Evolutionary conservation across 2,888 invertebrate species (phyloP).

Genomic region (Empis livida): DNA sequence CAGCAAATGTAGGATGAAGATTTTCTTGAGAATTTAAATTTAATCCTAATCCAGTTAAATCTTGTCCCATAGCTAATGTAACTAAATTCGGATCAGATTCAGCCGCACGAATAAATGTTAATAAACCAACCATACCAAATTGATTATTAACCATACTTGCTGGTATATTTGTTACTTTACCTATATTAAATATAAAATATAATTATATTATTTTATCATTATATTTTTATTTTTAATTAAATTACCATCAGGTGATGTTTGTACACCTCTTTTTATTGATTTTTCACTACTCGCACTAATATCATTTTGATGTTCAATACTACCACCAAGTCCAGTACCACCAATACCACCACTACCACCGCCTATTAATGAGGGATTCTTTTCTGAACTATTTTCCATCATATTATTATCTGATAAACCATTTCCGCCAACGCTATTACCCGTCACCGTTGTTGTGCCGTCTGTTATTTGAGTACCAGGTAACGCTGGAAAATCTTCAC

Average conservation of each 20-base stretch:
- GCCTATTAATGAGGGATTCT: slow-evolving; percentile 11
- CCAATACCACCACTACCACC: slow-evolving; percentile 20
- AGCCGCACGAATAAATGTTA: slow-evolving; percentile 95
- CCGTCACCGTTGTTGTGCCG: slow-evolving; percentile 37
- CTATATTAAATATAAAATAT: slow-evolving; percentile 35
- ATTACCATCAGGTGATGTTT: slow-evolving; percentile 85
- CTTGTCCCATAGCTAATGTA: slow-evolving; percentile 92
- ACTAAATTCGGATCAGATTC: slow-evolving; percentile 96
- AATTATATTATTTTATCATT: slow-evolving; percentile 3
- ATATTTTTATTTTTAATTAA: too few species aligned
- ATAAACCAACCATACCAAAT: slow-evolving; percentile 96
- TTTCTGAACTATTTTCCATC: slow-evolving; percentile 21
- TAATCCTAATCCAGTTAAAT: slow-evolving; percentile 92
- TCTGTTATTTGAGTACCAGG: slow-evolving; percentile 78
- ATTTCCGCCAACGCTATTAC: slow-evolving; percentile 13
- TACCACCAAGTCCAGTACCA: slow-evolving; percentile 22
- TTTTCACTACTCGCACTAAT: slow-evolving; percentile 38
- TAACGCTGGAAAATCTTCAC: slow-evolving; percentile 98
- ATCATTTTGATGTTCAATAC: slow-evolving; percentile 32
- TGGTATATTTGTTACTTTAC: slow-evolving; percentile 96
- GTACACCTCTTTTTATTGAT: slow-evolving; percentile 68
- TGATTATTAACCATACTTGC: slow-evolving; percentile 98
- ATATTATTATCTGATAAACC: slow-evolving; percentile 17
- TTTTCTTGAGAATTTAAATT: slow-evolving; percentile 98
- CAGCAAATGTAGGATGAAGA: slow-evolving; percentile 95